A percentile compares a stretch with the other conserved stretches of the same genome.
Evolutionary conservation across 2,888 invertebrate genomes (phyloP).

Genomic region (Sepioteuthis lessoniana): DNA sequence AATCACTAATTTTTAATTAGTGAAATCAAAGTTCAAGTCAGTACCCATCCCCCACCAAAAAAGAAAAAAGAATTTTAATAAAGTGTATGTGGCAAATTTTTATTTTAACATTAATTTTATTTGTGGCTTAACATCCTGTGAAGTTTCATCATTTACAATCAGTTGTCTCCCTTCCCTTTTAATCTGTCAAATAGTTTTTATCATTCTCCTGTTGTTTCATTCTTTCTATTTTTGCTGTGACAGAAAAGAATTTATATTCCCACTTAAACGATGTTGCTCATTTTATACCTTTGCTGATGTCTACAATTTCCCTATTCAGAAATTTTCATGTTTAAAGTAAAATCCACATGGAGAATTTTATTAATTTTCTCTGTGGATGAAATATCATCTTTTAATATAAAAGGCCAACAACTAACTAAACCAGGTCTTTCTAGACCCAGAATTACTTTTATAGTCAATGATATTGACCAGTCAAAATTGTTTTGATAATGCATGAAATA

Average conservation of each 20-base stretch:
- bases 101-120: not conserved
- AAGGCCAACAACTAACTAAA: not conserved
- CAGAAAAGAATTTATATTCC: not conserved
- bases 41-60: too few species aligned
- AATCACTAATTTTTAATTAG: not conserved
- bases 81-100: not conserved
- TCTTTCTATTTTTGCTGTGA: not conserved
- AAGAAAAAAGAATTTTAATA: not conserved
- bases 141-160: not conserved
- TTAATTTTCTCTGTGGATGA: not conserved
- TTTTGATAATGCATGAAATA: not conserved
- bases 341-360: not conserved
- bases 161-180: not conserved
- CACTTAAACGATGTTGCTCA: not conserved
- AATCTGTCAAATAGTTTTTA: not conserved
- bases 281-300: slow-evolving; percentile 11
- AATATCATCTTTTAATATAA: not conserved
- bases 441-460: not conserved
- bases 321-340: not conserved
- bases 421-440: not conserved
- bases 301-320: not conserved
- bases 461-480: not conserved
- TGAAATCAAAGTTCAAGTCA: not conserved
- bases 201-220: not conserved
- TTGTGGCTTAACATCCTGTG: not conserved